Evolutionary conservation across 2,888 invertebrate species (phyloP).

Genomic region (Pseudanteris insignis): DNA sequence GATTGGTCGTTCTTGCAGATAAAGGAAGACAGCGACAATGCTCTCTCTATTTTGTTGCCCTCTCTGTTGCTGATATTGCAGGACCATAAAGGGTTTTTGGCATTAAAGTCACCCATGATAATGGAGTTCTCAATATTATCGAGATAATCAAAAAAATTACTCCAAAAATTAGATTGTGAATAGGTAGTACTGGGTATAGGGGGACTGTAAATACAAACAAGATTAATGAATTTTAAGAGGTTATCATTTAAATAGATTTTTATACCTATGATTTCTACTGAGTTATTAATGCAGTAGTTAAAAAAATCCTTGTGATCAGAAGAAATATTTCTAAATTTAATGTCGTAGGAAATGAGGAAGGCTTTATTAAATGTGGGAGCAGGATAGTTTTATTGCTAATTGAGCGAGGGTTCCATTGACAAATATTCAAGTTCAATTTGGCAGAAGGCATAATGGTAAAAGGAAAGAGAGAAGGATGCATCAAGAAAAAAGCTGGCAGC

Average conservation of each 20-base stretch:
- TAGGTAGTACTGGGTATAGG: background rate
- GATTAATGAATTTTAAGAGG: background rate
- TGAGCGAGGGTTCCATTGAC: background rate
- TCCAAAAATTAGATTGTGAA: background rate
- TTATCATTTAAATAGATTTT: background rate
- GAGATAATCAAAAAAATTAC: background rate
- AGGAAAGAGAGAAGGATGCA: no score
- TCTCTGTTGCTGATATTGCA: no score
- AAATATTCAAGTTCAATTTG: background rate
- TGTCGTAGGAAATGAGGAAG: background rate
- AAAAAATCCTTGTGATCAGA: background rate
- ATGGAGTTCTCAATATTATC: background rate
- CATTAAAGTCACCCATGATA: slow-evolving; percentile 9
- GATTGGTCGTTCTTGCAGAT: background rate
- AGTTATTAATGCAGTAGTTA: no score
- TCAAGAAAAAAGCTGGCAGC: no score
- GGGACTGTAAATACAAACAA: background rate
- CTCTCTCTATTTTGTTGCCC: background rate
- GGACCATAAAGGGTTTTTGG: slow-evolving; percentile 6
- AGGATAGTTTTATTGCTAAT: background rate
- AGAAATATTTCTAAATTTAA: background rate
- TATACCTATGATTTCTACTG: background rate
- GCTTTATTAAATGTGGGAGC: background rate
- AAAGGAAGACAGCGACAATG: background rate
- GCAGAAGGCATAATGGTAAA: no score